Percentiles rank a stretch among this genome's conserved stretches.
Conservation (phyloP, 2,113 vertebrate species). For the Solea senegalensis region DNA sequence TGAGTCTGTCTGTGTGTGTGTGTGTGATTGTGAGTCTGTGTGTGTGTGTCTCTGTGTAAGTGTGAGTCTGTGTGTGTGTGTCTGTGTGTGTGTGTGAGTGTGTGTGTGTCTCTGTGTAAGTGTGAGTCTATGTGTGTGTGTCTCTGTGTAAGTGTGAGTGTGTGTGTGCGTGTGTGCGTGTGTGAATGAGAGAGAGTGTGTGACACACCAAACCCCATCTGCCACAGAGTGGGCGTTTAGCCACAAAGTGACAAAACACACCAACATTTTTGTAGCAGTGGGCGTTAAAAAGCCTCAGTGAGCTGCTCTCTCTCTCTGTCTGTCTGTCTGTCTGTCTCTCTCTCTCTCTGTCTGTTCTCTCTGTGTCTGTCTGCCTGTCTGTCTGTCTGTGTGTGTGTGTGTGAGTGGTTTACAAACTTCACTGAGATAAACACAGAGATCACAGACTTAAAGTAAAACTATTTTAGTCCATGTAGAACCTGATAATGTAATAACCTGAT, state of each 20-base stretch:
- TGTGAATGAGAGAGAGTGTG: constrained; percentile 17
- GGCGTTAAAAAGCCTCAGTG: constrained; percentile 75
- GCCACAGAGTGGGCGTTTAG: constrained; percentile 73
- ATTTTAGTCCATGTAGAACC: too few relatives aligned
- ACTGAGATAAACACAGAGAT: too few relatives aligned
- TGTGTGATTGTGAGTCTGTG: constrained; percentile 29
- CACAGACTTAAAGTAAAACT: too few relatives aligned
- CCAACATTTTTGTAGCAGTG: constrained; percentile 79
- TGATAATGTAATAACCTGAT: too few relatives aligned
- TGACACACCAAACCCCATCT: constrained; percentile 72
- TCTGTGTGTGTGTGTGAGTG: constrained; percentile 17
- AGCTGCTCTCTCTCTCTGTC: constrained; percentile 26
- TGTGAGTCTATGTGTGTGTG: constrained; percentile 30
- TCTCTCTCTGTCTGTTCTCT: too few relatives aligned
- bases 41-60: constrained; percentile 14
- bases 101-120: constrained; percentile 14
- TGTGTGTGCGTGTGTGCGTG: constrained; percentile 30
- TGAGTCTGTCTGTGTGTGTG: neutral
- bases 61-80: constrained; percentile 3
- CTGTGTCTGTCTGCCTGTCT: too few relatives aligned
- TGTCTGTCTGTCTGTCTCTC: too few relatives aligned
- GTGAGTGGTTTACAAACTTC: too few relatives aligned
- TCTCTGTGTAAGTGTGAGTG: constrained; percentile 15
- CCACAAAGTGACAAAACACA: constrained; percentile 73
- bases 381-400: too few relatives aligned